Evolutionary conservation across 2,888 invertebrate genomes (phyloP).

Genomic region (Alitta virens): DNA sequence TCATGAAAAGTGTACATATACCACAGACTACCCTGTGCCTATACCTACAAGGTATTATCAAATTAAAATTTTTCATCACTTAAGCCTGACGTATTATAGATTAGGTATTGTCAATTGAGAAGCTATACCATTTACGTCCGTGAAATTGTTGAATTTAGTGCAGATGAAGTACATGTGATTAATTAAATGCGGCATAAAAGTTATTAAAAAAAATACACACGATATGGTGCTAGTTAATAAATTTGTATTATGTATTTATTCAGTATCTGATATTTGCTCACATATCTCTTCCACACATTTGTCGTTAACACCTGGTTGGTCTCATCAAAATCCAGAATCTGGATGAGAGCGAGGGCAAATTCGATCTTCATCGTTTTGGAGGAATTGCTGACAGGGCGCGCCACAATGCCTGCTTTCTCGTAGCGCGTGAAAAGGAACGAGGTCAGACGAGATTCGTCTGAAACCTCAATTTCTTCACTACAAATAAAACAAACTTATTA

Average conservation of each 20-base stretch:
- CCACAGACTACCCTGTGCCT: too few species aligned
- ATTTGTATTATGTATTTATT: too few species aligned
- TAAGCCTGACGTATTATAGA: too few species aligned
- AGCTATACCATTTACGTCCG: too few species aligned
- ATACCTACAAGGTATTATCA: too few species aligned
- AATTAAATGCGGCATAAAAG: neutral
- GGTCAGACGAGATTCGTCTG: conserved; percentile 50
- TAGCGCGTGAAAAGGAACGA: conserved; percentile 36
- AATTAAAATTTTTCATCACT: too few species aligned
- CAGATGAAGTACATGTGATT: neutral
- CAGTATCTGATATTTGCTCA: conserved; percentile 15
- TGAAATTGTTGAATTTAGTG: neutral
- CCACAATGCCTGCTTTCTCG: conserved; percentile 18
- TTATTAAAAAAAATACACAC: neutral
- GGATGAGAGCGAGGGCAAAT: conserved; percentile 28
- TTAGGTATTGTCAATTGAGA: too few species aligned
- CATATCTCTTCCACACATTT: conserved; percentile 30
- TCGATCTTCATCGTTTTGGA: conserved; percentile 21
- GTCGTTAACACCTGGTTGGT: conserved; percentile 29
- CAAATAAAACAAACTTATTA: too few species aligned
- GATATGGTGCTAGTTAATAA: too few species aligned
- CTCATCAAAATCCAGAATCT: conserved; percentile 30
- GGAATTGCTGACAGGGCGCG: conserved; percentile 23
- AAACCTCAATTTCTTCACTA: conserved; percentile 42
- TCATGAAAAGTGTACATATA: too few species aligned